A percentile compares a stretch with the other conserved stretches of the same genome.
Evolutionary conservation across 2,888 invertebrate genomes (phyloP).

Genomic region (Lasioglossum pauxillum): DNA sequence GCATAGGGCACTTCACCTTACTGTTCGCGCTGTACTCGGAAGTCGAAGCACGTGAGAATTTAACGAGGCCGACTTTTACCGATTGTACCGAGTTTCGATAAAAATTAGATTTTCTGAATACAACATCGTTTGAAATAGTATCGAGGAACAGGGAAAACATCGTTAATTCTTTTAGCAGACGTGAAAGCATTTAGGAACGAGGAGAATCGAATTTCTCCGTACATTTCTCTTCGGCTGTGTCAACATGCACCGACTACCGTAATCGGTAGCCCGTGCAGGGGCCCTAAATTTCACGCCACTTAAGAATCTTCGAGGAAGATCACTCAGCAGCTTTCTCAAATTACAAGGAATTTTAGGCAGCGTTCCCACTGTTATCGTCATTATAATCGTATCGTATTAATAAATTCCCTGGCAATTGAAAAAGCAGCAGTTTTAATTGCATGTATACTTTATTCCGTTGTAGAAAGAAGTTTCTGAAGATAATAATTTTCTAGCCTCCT

Average conservation of each 20-base stretch:
- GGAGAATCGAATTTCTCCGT: neutral
- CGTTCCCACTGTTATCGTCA: neutral
- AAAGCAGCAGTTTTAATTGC: neutral
- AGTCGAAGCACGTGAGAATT: neutral
- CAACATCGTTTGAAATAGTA: no score
- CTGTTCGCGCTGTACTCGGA: neutral
- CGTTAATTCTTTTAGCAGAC: neutral
- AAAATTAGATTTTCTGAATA: neutral
- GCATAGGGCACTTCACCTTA: no score
- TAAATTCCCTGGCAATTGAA: neutral
- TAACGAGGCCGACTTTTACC: neutral
- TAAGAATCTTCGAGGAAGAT: conserved; percentile 5
- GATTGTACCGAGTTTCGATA: neutral
- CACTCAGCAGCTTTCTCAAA: neutral
- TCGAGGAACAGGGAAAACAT: no score
- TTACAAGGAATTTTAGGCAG: neutral
- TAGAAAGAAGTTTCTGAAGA: neutral
- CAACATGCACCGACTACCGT: conserved; percentile 6
- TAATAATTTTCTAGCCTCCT: neutral
- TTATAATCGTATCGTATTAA: neutral
- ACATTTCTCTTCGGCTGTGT: neutral
- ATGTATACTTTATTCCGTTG: no score
- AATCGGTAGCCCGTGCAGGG: conserved; percentile 2
- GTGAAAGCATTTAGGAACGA: neutral
- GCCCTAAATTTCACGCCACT: neutral